These are phyloP conservation scores for Hyposoter dolosus DNA, from an alignment of 2,888 invertebrate genomes.

Conservation along the genomic window DNA sequence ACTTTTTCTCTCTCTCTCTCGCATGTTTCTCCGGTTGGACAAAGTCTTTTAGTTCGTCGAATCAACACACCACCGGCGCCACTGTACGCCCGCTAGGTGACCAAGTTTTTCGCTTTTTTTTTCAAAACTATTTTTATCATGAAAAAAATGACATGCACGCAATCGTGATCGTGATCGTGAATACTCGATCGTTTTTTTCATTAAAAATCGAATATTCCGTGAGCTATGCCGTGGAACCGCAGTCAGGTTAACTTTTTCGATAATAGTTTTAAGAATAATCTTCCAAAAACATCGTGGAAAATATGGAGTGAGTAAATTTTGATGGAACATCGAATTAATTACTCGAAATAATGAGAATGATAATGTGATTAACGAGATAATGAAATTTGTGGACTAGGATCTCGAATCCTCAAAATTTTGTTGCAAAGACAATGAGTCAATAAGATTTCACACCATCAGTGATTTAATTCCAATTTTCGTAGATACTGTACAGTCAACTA, in stretches of 20 bases:
- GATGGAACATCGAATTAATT: no score
- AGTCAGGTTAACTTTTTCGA: no score
- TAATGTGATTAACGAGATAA: no score
- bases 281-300: no score
- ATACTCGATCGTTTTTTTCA: no score
- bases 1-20: conserved; percentile 3
- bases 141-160: not conserved
- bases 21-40: conserved; percentile 17
- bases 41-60: not conserved
- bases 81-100: not conserved
- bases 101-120: not conserved
- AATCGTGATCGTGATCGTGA: no score
- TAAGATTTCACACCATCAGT: not conserved
- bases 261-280: no score
- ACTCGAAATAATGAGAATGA: no score
- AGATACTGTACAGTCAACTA: conserved; percentile 63
- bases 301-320: no score
- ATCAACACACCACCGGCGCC: conserved; percentile 14
- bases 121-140: not conserved
- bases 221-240: no score
- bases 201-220: no score
- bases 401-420: not conserved
- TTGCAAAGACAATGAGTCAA: not conserved
- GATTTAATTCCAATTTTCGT: conserved; percentile 14
- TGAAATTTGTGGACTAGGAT: no score